A percentile compares a stretch with the other conserved stretches of the same genome.
These are phyloP conservation scores for Gryllus bimaculatus DNA, from an alignment of 1,140 invertebrate genomes.

Conservation along the genomic window DNA sequence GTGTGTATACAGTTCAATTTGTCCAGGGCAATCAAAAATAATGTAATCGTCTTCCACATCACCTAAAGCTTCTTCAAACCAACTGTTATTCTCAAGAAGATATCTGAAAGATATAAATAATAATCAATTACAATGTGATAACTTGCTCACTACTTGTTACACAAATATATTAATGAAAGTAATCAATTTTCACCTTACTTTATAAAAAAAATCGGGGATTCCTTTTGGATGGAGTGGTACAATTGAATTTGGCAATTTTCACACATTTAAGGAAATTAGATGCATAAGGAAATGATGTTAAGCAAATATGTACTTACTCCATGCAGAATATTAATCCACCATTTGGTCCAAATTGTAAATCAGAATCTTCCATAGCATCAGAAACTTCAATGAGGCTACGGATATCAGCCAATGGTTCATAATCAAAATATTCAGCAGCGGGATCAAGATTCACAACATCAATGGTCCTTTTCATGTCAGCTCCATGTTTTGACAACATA, in stretches of 20 bases:
- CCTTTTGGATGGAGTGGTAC: too few relatives aligned
- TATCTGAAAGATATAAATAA: conserved; percentile 48
- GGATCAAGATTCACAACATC: conserved; percentile 95
- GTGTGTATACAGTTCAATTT: conserved; percentile 97
- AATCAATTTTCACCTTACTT: too few relatives aligned
- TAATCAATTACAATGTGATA: too few relatives aligned
- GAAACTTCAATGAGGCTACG: conserved; percentile 88
- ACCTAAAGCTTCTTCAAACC: conserved; percentile 77
- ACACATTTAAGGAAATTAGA: too few relatives aligned
- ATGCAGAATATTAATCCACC: conserved; percentile 95
- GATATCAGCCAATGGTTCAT: conserved; percentile 79
- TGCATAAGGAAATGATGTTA: not conserved
- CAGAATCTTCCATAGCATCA: conserved; percentile 94
- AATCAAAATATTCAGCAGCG: conserved; percentile 92
- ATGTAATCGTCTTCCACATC: conserved; percentile 86
- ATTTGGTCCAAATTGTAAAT: conserved; percentile 93
- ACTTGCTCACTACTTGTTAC: too few relatives aligned
- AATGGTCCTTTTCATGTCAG: conserved; percentile 59
- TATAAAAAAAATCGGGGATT: too few relatives aligned
- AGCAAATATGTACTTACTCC: conserved; percentile 54
- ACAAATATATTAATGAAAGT: too few relatives aligned
- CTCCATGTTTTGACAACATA: conserved; percentile 75
- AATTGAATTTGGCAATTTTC: too few relatives aligned
- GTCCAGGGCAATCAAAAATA: conserved; percentile 97
- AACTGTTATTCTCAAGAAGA: conserved; percentile 80